Base-by-base conservation (phyloP, 2,113 vertebrate genomes). In the Sphaerodactylus townsendi region DNA sequence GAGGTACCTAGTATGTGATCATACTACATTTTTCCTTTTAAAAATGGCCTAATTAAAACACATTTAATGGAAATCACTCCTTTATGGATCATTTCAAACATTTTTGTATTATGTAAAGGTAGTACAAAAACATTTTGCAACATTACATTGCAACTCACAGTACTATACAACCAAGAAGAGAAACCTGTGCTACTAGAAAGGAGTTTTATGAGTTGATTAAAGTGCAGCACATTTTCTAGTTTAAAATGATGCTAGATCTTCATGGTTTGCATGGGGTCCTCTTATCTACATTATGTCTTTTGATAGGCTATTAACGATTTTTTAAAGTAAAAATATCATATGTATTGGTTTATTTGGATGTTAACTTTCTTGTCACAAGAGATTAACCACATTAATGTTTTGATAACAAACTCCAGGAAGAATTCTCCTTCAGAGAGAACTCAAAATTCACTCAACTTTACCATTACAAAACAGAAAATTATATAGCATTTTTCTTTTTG, bases 181-280 rank as follows among this genome's bases (percentile, higher is more conserved):
- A 77, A 37, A 68, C 3, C 4, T 70, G 28, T 1, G 46, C 83
- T 69, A 83, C 30, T 10, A 88, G 70, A 66, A 85, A 44, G 46
- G 72, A 78, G 73, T 23, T 77, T 81, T 33, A 76, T 85, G 53
- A 25, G 41, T n/a, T 33, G 80, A 23, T 44, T 84, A 59, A 56
- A 77, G 70, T 25, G 56, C 39, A 48, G 35, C 6, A 35, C 5
- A 11, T 76, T 70, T 59, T 71, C 41, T 64, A 53, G 28, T 35
- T 65, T 64, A 30, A 65, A 62, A 33, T 33, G 39, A 23, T 44
- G 10, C 30, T 62, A 37, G n/a, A 53, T 53, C 23, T 37, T 70
- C 48, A 70, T 39, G 41, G 39, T n/a, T 37, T 64, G 13, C 33
- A 23, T 79, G 23, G 17, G 7, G 79, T 39, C 19, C 23, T 10